Evolutionary conservation across 2,888 invertebrate genomes (phyloP).

Genomic region (Gastrophysa polygoni): DNA sequence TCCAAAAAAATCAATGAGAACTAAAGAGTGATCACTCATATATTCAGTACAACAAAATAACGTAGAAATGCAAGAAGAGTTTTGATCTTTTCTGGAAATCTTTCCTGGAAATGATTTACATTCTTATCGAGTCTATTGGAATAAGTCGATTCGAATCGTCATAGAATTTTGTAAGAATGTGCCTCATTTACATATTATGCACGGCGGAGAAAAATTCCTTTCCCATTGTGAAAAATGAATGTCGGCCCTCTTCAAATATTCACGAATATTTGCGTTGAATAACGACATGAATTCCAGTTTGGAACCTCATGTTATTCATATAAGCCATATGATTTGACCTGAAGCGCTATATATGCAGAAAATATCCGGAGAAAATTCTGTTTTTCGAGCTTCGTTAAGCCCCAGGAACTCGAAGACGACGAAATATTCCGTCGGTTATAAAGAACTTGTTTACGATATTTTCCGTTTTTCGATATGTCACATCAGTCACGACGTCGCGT

Average conservation of each 20-base stretch:
- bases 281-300: neutral
- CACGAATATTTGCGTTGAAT: constrained; percentile 1
- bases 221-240: neutral
- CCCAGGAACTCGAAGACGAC: constrained; percentile 8
- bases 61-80: no score
- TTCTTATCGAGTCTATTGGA: neutral
- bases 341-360: constrained; percentile 13
- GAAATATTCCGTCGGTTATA: constrained; percentile 9
- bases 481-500: constrained; percentile 10
- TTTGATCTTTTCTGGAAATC: no score
- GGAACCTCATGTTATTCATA: constrained; percentile 1
- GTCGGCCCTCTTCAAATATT: constrained; percentile 1
- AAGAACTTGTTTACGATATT: constrained; percentile 26
- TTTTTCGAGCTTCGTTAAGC: constrained; percentile 16
- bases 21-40: no score
- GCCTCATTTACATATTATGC: neutral
- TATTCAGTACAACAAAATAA: no score
- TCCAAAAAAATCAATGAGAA: no score
- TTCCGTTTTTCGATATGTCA: constrained; percentile 22
- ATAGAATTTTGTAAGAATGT: neutral
- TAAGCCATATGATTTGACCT: neutral
- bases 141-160: neutral
- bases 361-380: constrained; percentile 19
- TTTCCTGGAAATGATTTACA: no score
- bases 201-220: neutral